Evolutionary conservation across 1,140 invertebrate genomes (phyloP).

Genomic region (Myzus persicae): DNA sequence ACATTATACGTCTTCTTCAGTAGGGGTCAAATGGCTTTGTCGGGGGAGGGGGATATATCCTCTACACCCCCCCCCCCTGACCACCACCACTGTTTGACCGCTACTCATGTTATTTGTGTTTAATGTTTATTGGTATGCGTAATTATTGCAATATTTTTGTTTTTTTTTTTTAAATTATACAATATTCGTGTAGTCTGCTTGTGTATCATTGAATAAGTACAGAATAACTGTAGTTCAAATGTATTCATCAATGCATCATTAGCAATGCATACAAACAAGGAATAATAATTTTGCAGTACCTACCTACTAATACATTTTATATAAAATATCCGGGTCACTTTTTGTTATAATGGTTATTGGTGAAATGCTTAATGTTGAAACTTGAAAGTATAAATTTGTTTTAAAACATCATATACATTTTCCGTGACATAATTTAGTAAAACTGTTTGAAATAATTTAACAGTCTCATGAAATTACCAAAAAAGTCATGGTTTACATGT

Average conservation of each 20-base stretch:
- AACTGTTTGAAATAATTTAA: conserved; percentile 20
- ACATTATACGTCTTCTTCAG: no score
- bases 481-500: not conserved
- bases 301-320: not conserved
- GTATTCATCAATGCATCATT: not conserved
- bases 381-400: not conserved
- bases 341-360: not conserved
- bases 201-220: no score
- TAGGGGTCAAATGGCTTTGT: no score
- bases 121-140: not conserved
- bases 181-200: not conserved
- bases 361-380: not conserved
- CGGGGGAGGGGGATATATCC: no score
- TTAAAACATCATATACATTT: conserved; percentile 9
- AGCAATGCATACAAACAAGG: not conserved
- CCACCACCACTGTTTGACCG: no score
- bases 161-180: not conserved
- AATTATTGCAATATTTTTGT: not conserved
- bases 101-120: no score
- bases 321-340: not conserved
- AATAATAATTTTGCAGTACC: not conserved
- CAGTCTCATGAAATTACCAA: not conserved
- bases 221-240: not conserved
- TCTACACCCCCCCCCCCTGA: no score
- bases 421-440: not conserved